Evolutionary conservation across 2,797 vertebrate species (phyloP).

Genomic region (Myotis findleyi): DNA sequence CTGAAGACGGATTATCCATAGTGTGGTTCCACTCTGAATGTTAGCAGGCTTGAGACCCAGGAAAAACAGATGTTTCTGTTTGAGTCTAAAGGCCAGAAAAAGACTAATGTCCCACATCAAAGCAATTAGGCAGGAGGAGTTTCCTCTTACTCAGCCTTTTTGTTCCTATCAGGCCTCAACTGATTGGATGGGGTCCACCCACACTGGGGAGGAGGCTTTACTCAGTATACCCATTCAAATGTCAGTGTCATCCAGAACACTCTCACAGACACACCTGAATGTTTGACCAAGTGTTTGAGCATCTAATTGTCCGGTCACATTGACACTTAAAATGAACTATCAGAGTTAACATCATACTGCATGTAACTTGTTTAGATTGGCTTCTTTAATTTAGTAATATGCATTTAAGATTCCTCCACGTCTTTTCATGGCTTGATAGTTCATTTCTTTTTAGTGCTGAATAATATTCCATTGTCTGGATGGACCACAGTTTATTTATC

Average conservation of each 20-base stretch:
- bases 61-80: background rate
- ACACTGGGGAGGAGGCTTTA: too few species aligned
- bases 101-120: too few species aligned
- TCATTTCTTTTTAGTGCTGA: background rate
- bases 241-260: background rate
- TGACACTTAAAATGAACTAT: background rate
- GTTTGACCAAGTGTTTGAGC: background rate
- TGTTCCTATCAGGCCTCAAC: background rate
- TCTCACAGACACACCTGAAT: background rate
- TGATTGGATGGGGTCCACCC: background rate
- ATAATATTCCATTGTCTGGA: background rate
- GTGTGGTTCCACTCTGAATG: background rate
- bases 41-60: background rate
- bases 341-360: background rate
- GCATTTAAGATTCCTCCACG: too few species aligned
- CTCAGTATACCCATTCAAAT: background rate
- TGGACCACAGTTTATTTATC: background rate
- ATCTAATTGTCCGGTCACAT: fast-evolving
- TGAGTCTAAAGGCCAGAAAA: background rate
- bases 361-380: background rate
- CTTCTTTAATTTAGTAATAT: background rate
- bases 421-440: background rate
- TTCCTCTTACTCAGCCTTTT: too few species aligned
- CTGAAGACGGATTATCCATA: too few species aligned
- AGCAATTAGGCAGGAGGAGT: background rate